phyloP scores from a whole-genome alignment of 2,797 vertebrate species.

The Rhabdophis nuchalis region DNA sequence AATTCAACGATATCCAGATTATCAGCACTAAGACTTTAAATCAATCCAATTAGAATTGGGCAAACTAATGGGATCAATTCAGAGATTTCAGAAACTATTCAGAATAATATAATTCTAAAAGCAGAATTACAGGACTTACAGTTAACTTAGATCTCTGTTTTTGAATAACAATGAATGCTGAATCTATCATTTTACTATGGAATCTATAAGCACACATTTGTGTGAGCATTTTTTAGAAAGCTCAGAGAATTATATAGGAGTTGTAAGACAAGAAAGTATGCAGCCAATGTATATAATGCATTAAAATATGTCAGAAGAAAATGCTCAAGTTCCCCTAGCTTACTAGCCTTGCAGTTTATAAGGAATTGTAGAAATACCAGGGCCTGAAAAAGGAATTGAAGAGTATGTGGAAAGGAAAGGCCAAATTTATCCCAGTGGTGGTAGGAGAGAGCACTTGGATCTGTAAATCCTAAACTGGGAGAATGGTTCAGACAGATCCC shows the following conservation, averaged over 20 bases:
- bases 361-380: slow-evolving; percentile 1
- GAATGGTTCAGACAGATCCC: neutral
- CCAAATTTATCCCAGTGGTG: neutral
- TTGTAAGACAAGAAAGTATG: slow-evolving; percentile 38
- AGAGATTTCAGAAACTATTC: neutral
- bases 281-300: slow-evolving; percentile 19
- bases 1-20: neutral
- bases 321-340: slow-evolving; percentile 40
- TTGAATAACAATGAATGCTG: neutral
- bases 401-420: neutral
- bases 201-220: neutral
- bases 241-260: slow-evolving; percentile 16
- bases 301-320: slow-evolving; percentile 36
- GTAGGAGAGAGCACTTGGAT: neutral
- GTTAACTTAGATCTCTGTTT: neutral
- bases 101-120: neutral
- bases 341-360: slow-evolving; percentile 60
- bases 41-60: slow-evolving; percentile 22
- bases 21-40: slow-evolving; percentile 45
- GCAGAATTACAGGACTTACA: neutral
- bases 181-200: neutral
- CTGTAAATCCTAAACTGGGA: neutral
- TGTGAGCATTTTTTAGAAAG: slow-evolving; percentile 26
- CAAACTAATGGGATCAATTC: slow-evolving; percentile 23
- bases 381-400: neutral